Evolutionary conservation across 2,797 vertebrate genomes (phyloP), one percentile per base, ranked within the genome.

Genomic region (Scolopax rusticola): DNA sequence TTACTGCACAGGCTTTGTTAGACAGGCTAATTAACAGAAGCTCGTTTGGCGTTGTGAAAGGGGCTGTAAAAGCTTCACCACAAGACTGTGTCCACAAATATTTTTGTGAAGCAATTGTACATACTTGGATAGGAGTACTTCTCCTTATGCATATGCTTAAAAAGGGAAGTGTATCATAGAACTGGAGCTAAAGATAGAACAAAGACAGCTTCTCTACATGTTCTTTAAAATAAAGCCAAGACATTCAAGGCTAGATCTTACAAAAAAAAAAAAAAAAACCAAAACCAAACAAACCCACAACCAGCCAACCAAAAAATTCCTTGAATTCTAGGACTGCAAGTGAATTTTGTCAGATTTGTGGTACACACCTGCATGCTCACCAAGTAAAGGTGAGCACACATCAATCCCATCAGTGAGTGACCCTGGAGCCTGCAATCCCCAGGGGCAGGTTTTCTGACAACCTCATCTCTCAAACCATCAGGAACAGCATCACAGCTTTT

Each of bases 1-100:
- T 82, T 89, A 77, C 8, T 71, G 47, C 41, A 95, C 88, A 95
- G 63, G 38, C 48, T 92, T 81, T 93, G 87, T 74, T 91, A 84
- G 61, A 68, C 32, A 40, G 21, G 2, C 20, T 25, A n/a, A 47
- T 82, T 65, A 69, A 69, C 56, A 77, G 30, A 60, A 79, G 65
- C 30, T 47, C 2, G 1, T 68, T 89, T 13, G n/a, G 13, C 27
- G 12, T 10, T 76, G 14, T 23, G n/a, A 70, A 76, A 59, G 17
- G 8, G 20, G 5, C 4, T 70, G 28, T 65, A 57, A 89, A 78
- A 84, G 3, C 54, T 63, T 76, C 12, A 32, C 6, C 12, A 73
- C 15, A 11, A 73, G 9, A 40, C 14, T 15, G 2, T 12, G 32
- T 48, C 15, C 38, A 47, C 11, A n/a, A 80, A 81, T 2, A 56